Conservation (phyloP, 2,797 vertebrate genomes). For the Falco berigora region DNA sequence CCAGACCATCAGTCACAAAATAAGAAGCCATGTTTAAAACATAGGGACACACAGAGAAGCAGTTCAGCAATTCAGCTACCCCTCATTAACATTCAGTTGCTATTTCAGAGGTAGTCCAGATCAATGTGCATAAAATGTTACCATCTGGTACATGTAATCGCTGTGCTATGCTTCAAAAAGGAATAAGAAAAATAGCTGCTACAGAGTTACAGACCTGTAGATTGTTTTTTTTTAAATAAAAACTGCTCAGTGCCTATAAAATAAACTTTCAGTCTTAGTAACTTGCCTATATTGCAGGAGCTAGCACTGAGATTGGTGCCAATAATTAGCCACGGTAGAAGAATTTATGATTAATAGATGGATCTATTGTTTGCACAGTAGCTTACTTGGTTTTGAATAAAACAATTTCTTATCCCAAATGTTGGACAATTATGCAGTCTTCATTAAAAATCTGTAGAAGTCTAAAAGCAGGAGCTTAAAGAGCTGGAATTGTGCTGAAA, state of each 20-base stretch:
- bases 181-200: background rate
- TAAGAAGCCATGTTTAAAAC: background rate
- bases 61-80: background rate
- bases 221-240: background rate
- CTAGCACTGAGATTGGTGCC: background rate
- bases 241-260: background rate
- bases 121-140: constrained; percentile 41
- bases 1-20: background rate
- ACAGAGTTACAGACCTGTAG: background rate
- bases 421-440: background rate
- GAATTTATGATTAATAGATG: background rate
- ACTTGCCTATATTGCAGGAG: background rate
- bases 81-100: constrained; percentile 44
- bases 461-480: background rate
- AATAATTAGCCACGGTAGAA: background rate
- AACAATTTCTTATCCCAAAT: background rate
- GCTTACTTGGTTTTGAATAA: background rate
- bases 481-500: background rate
- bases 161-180: background rate
- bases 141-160: constrained; percentile 38
- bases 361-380: background rate
- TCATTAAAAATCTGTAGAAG: background rate
- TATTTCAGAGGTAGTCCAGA: constrained; percentile 34
- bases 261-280: background rate
- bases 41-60: background rate